These are phyloP conservation scores for Mechanitis mazaeus DNA, from an alignment of 2,888 invertebrate genomes.

Conservation along the genomic window DNA sequence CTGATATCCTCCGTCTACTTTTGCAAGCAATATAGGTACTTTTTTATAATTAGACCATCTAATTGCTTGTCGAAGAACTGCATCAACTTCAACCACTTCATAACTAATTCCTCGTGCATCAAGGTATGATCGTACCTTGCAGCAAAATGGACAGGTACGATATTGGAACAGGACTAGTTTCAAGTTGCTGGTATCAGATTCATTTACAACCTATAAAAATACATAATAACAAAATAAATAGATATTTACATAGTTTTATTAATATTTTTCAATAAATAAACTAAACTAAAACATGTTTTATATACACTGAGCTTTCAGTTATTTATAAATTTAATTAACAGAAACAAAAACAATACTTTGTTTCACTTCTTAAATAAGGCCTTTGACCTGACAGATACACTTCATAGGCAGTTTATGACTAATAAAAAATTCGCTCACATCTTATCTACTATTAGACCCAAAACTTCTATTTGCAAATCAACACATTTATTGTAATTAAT, in stretches of 20 bases:
- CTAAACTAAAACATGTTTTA: no score
- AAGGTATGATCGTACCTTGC: conserved; percentile 92
- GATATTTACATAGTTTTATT: neutral
- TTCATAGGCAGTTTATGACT: no score
- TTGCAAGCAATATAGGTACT: conserved; percentile 92
- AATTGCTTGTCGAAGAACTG: conserved; percentile 92
- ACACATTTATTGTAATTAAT: no score
- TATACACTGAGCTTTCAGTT: no score
- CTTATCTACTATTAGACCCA: no score
- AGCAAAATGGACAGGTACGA: conserved; percentile 98
- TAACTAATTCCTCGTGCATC: conserved; percentile 96
- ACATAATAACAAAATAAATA: neutral
- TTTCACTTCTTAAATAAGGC: no score
- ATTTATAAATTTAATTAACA: no score
- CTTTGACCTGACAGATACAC: no score
- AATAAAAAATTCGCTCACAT: no score
- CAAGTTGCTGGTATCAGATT: conserved; percentile 80
- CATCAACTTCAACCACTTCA: conserved; percentile 97
- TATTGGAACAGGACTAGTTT: conserved; percentile 96
- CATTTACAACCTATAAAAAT: conserved; percentile 77
- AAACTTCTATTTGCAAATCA: no score
- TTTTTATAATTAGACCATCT: conserved; percentile 96
- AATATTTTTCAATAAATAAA: no score
- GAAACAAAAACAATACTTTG: no score
- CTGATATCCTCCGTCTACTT: conserved; percentile 84